These are phyloP conservation scores for Yasuhikotakia modesta DNA, from an alignment of 2,797 vertebrate species.

Conservation along the genomic window DNA sequence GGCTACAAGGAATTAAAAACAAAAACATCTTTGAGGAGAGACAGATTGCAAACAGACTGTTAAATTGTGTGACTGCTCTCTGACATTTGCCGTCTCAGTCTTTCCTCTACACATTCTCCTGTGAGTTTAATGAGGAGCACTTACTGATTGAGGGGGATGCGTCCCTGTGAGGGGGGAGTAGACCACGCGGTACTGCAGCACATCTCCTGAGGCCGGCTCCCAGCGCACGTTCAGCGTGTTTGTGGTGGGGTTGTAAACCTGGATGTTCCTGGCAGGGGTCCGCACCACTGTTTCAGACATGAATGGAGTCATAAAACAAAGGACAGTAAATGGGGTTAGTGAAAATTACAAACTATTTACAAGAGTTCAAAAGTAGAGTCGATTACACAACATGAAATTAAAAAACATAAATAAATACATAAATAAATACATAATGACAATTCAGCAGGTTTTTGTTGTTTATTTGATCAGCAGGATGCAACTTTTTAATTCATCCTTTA, in stretches of 20 bases:
- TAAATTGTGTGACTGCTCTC: neutral
- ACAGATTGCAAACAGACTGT: neutral
- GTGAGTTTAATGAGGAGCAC: slow-evolving; percentile 60
- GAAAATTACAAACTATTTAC: slow-evolving; percentile 15
- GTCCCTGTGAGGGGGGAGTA: slow-evolving; percentile 82
- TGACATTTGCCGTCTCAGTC: neutral
- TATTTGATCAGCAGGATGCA: no score
- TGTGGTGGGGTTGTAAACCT: slow-evolving; percentile 90
- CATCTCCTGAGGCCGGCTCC: slow-evolving; percentile 91
- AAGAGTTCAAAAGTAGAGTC: neutral
- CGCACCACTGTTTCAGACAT: slow-evolving; percentile 81
- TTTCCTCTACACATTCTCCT: neutral
- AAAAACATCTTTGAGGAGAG: slow-evolving; percentile 25
- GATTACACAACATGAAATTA: slow-evolving; percentile 20
- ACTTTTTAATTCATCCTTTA: neutral
- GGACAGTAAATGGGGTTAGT: slow-evolving; percentile 18
- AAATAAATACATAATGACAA: no score
- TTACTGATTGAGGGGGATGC: slow-evolving; percentile 89
- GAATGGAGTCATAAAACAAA: slow-evolving; percentile 43
- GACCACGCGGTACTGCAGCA: slow-evolving; percentile 88
- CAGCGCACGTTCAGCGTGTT: slow-evolving; percentile 94
- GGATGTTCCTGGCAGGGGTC: slow-evolving; percentile 85
- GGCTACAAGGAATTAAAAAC: slow-evolving; percentile 16
- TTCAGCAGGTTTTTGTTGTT: no score
- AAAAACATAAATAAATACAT: neutral